phyloP scores from a whole-genome alignment of 2,113 vertebrate genomes.

The Condylura cristata region DNA sequence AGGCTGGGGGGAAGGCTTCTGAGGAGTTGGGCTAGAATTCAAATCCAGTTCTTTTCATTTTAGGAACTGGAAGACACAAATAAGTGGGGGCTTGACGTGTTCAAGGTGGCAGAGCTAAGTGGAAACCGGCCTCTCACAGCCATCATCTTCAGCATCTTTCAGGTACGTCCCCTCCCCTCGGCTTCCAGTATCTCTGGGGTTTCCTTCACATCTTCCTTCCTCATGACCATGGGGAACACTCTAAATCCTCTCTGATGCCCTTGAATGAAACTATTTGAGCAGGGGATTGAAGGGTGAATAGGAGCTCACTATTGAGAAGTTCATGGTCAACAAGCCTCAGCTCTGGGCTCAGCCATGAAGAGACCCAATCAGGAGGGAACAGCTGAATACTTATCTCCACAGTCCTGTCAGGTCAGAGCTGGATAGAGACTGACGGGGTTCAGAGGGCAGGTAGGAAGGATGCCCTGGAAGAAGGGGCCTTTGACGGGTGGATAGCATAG shows the following conservation, averaged over 20 bases:
- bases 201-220: background rate
- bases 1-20: background rate
- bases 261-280: background rate
- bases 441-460: background rate
- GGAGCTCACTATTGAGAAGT: background rate
- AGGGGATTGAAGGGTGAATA: background rate
- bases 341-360: background rate
- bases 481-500: background rate
- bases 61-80: constrained; percentile 94
- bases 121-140: constrained; percentile 93
- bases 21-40: background rate
- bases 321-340: background rate
- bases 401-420: background rate
- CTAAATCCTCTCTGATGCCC: background rate
- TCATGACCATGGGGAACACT: background rate
- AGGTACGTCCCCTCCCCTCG: constrained; percentile 84
- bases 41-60: background rate
- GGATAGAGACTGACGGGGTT: background rate
- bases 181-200: background rate
- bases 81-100: constrained; percentile 94
- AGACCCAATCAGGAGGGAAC: background rate
- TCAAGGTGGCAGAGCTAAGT: constrained; percentile 92
- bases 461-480: background rate
- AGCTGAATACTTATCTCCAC: background rate
- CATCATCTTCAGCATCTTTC: constrained; percentile 94